Evolutionary conservation across 2,797 vertebrate species (phyloP), one percentile per base, ranked within the genome.

Genomic region (Buceros bicornis): DNA sequence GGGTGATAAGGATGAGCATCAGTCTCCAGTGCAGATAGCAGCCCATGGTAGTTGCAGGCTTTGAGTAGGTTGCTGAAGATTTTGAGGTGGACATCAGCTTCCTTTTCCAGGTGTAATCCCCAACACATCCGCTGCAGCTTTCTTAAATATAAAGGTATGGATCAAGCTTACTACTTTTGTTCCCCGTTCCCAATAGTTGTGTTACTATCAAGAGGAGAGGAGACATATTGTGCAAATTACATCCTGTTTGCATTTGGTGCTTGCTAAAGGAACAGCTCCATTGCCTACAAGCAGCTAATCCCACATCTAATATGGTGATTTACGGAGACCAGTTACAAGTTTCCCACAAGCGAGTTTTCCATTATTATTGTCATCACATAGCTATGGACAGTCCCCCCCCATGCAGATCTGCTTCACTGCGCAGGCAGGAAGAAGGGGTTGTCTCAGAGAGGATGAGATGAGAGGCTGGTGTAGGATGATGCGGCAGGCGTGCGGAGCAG

Each of bases 401-500:
- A 28, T 28, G 33, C 12, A 20, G 45, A 26, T 26, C n/a, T 16
- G 48, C 65, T 48, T 33, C 24, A 13, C 0, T 0, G 11, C 0
- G 3, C 33, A 58, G 35, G 12, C 22, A 45, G 56, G 31, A 58
- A 35, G 50, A 62, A 47, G 10, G 11, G 19, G 8, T 6, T 79
- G 47, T 47, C 31, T n/a, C 47, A 28, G 33, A 33, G 43, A 33
- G 35, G 19, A 10, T 33, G 35, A 66, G 19, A 28, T 1, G 1
- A 56, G 57, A 53, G 24, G 45, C 54, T 50, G 50, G 13, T 2
- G 1, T 0, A 1, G 8, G 17, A 16, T 0, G 0, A 43, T 13
- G 26, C 2, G 1, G 5, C 20, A 10, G 40, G 43, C 0, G 0
- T 40, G 14, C 1, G 3, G 43, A 72, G 29, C 33, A 19, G 10